Conservation (phyloP, 2,797 vertebrate genomes). For the Eulemur coronatus region DNA sequence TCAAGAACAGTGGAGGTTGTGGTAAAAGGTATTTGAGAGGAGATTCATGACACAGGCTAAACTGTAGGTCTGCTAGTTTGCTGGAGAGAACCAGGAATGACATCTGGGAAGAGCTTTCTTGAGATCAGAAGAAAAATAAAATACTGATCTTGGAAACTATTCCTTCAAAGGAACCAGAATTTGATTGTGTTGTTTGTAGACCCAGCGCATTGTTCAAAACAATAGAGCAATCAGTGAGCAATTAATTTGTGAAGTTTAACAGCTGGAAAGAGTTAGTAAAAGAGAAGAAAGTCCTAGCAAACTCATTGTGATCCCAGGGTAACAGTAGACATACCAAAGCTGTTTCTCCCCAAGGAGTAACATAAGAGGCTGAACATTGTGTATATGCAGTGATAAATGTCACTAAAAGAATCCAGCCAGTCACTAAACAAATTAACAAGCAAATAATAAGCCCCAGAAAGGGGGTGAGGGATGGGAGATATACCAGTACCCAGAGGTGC, state of each 20-base stretch:
- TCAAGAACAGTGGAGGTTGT: not conserved
- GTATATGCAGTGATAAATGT: not conserved
- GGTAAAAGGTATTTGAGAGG: not conserved
- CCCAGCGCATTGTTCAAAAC: not conserved
- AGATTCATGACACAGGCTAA: not conserved
- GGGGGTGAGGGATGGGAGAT: not conserved
- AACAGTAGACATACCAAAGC: not conserved
- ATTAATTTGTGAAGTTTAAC: not conserved
- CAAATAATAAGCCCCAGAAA: not conserved
- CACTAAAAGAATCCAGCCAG: not conserved
- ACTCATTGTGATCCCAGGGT: not conserved
- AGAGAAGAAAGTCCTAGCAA: not conserved
- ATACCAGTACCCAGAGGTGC: not conserved
- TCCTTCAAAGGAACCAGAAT: conserved; percentile 12
- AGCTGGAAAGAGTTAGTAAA: not conserved
- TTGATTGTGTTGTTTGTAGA: conserved; percentile 45
- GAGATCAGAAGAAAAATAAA: not conserved
- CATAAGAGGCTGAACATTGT: not conserved
- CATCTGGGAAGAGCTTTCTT: not conserved
- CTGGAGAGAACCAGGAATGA: not conserved
- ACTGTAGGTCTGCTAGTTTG: not conserved
- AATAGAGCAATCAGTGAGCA: not conserved
- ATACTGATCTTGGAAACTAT: not conserved
- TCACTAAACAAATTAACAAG: not conserved
- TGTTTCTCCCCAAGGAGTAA: not conserved